A percentile compares a stretch with the other conserved stretches of the same genome.
phyloP scores from a whole-genome alignment of 2,113 vertebrate species.

The Raja brachyura region DNA sequence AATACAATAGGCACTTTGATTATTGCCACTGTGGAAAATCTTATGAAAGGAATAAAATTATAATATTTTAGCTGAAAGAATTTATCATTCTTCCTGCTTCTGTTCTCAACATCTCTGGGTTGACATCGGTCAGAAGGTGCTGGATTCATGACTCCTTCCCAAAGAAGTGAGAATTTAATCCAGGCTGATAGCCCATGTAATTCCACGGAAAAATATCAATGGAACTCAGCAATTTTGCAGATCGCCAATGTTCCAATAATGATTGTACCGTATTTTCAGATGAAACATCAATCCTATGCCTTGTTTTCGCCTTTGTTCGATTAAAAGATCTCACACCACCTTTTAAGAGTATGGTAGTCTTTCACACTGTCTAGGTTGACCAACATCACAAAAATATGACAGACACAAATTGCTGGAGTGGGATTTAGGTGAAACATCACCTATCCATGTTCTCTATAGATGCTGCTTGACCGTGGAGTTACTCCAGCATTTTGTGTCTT shows the following conservation, averaged over 20 bases:
- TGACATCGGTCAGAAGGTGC: not conserved
- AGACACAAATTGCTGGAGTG: not conserved
- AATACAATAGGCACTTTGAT: conserved; percentile 22
- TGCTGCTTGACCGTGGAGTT: too few relatives aligned
- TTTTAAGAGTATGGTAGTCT: not conserved
- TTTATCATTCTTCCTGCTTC: not conserved
- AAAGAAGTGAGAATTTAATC: not conserved
- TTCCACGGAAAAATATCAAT: not conserved
- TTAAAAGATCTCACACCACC: not conserved
- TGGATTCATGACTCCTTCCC: not conserved
- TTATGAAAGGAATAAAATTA: not conserved
- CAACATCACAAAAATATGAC: not conserved
- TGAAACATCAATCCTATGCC: not conserved
- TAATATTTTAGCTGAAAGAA: not conserved
- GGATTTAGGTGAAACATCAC: too few relatives aligned
- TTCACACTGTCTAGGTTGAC: not conserved
- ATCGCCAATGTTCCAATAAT: too few relatives aligned
- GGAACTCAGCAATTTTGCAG: too few relatives aligned
- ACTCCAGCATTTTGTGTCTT: too few relatives aligned
- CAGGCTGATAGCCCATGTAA: not conserved
- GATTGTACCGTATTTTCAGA: not conserved
- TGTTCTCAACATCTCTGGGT: not conserved
- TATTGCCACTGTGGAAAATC: not conserved
- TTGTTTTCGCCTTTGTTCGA: not conserved
- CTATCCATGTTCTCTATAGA: too few relatives aligned